Percentiles rank a stretch among this genome's conserved stretches.
These are phyloP conservation scores for Bombus confusus DNA, from an alignment of 1,140 invertebrate species.

Conservation along the genomic window DNA sequence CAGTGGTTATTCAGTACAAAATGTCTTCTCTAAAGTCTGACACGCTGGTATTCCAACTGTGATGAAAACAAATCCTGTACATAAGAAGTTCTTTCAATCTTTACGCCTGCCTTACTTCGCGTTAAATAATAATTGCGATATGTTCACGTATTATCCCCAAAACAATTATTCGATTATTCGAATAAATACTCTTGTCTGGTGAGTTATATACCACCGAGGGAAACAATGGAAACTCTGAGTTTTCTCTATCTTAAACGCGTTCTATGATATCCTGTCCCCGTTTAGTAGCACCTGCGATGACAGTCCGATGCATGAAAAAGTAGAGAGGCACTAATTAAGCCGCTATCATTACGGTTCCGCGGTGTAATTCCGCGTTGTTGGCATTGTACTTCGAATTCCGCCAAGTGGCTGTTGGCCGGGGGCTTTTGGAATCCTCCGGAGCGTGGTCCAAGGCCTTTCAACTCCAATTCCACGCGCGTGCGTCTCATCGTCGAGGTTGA, in stretches of 20 bases:
- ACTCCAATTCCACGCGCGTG: conserved; percentile 72
- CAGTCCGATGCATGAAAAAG: conserved; percentile 50
- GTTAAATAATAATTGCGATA: conserved; percentile 19
- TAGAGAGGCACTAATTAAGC: conserved; percentile 68
- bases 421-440: conserved; percentile 74
- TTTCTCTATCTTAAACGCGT: conserved; percentile 23
- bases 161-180: neutral
- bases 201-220: too few species aligned
- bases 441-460: conserved; percentile 72
- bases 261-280: conserved; percentile 50
- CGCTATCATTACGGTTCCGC: conserved; percentile 66
- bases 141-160: too few species aligned
- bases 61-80: neutral
- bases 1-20: conserved; percentile 23
- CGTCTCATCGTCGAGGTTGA: conserved; percentile 58
- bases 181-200: too few species aligned
- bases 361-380: conserved; percentile 70
- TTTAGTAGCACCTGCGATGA: conserved; percentile 59
- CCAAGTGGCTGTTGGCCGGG: conserved; percentile 74
- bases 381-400: conserved; percentile 72
- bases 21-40: conserved; percentile 25
- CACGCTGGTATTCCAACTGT: neutral
- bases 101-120: neutral
- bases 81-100: conserved; percentile 31
- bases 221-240: neutral